Percentiles rank a stretch among this genome's conserved stretches.
Conservation (phyloP, 2,888 invertebrate species). For the Acleris holmiana region DNA sequence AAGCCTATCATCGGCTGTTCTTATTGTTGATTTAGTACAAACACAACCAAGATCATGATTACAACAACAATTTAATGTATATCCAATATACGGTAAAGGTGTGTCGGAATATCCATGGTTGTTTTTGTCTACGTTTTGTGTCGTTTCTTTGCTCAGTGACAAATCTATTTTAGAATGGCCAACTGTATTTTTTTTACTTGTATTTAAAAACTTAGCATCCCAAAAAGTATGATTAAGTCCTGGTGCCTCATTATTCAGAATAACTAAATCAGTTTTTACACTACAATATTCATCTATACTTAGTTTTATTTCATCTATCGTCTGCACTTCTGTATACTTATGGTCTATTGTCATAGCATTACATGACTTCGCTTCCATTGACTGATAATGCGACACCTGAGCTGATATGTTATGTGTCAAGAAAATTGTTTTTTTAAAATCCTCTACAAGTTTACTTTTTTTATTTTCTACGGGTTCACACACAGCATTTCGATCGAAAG, state of each 20-base stretch:
- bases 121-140: constrained; percentile 17
- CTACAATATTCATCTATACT: not conserved
- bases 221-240: not conserved
- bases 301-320: constrained; percentile 2
- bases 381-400: constrained; percentile 49
- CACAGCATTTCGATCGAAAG: no score
- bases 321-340: constrained; percentile 27
- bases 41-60: constrained; percentile 55
- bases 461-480: no score
- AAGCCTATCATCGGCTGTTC: constrained; percentile 50
- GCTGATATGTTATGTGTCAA: constrained; percentile 48
- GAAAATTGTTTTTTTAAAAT: constrained; percentile 42
- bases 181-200: not conserved
- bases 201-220: not conserved
- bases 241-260: not conserved
- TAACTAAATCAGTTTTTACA: not conserved
- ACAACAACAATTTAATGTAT: constrained; percentile 64
- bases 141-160: not conserved
- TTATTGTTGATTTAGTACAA: constrained; percentile 59
- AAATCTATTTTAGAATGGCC: constrained; percentile 3
- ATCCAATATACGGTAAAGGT: constrained; percentile 56
- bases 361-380: constrained; percentile 56
- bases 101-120: constrained; percentile 20
- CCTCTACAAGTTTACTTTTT: constrained; percentile 22
- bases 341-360: constrained; percentile 45